Base-by-base conservation (phyloP, 2,113 vertebrate species). In the Oreamnos americanus region DNA sequence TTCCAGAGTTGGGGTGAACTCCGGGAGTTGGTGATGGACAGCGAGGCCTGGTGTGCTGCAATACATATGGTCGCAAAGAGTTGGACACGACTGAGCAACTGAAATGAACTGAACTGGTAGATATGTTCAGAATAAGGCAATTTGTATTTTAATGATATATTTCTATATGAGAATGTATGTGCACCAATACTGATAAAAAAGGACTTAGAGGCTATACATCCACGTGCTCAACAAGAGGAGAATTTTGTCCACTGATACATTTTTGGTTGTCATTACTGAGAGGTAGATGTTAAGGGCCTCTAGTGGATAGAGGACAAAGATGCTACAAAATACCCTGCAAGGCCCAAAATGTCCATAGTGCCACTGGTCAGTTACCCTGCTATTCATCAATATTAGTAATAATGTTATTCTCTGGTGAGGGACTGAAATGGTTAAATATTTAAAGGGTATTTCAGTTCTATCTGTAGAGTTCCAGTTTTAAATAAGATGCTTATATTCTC, bases 21-120 rank as follows among this genome's bases (percentile, higher is more conserved):
- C 64, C 0, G 1, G 64, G 15, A 36, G 19, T 36, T 36, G 64
- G n/a, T 39, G n/a, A 71, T 71, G n/a, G n/a, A 23, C n/a, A 71
- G 19, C n/a, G n/a, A 39, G 67, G n/a, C n/a, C 67, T 12, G 19
- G 67, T 0, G 0, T 23, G 67, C 67, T 39, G n/a, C 0, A 10
- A 36, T 23, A 39, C 67, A 39, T 71, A 10, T n/a, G 19, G 67
- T 39, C 19, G 39, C 1, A 5, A 71, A 71, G n/a, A 71, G 11
- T 71, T 5, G 21, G n/a, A 39, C n/a, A 39, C 3, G 10, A 71
- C 10, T 71, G 67, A 71, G 5, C 0, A 5, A 19, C 10, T 71
- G 64, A 36, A 71, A 33, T 71, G 64, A 36, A 36, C n/a, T 71
- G 67, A 71, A 71, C 67, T 71, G 16, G 2, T 39, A 95, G 8